These are phyloP conservation scores for Eueremaeus valkanovi DNA, from an alignment of 2,888 invertebrate species.

Conservation along the genomic window DNA sequence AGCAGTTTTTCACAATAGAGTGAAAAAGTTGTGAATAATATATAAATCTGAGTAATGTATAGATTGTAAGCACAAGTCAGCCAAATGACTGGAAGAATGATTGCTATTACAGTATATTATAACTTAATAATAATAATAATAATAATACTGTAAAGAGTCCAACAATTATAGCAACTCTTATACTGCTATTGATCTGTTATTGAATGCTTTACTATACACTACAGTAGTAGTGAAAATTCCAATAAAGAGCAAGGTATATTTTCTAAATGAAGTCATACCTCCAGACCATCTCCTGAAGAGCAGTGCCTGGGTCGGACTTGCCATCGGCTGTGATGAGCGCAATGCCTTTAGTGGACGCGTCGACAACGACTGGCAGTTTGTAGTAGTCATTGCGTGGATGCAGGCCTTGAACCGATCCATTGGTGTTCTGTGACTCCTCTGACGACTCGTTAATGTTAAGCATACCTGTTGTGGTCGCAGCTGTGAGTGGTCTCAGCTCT, in stretches of 20 bases:
- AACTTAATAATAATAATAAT: no score
- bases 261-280: no score
- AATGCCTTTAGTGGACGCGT: slow-evolving; percentile 30
- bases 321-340: slow-evolving; percentile 38
- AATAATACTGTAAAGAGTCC: no score
- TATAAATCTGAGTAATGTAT: neutral
- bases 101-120: no score
- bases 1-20: neutral
- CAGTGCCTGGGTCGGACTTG: slow-evolving; percentile 23
- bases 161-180: no score
- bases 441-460: slow-evolving; percentile 39
- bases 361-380: slow-evolving; percentile 37
- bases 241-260: no score
- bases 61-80: no score
- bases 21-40: neutral
- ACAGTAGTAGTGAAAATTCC: no score
- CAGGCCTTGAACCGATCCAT: slow-evolving; percentile 36
- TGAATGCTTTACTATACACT: no score
- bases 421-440: slow-evolving; percentile 28
- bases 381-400: slow-evolving; percentile 38
- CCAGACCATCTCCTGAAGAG: slow-evolving; percentile 39
- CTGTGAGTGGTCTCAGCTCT: slow-evolving; percentile 5
- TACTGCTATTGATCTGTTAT: no score
- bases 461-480: slow-evolving; percentile 20
- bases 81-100: no score